Percentiles rank a stretch among this genome's conserved stretches.
These are phyloP conservation scores for Isaurus tuberculatus DNA, from an alignment of 92 coral and sea anemone genomes.

Conservation along the genomic window DNA sequence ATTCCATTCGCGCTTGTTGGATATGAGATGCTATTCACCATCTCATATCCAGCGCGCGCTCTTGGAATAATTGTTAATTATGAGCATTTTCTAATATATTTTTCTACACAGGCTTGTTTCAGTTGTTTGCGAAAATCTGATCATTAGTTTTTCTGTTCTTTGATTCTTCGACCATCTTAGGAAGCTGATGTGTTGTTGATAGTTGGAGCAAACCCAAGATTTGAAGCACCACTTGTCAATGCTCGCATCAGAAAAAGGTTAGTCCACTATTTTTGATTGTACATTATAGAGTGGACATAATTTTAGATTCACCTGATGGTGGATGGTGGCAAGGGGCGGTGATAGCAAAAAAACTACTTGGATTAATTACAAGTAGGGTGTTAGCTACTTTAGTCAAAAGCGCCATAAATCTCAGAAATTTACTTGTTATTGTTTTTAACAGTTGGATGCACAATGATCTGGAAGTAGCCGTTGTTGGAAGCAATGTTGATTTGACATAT, in stretches of 20 bases:
- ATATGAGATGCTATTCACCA: too few relatives aligned
- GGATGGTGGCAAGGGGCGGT: too few relatives aligned
- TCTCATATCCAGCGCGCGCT: too few relatives aligned
- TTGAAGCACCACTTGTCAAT: conserved; percentile 96
- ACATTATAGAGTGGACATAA: background rate
- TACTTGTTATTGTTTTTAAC: background rate
- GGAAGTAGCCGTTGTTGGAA: conserved; percentile 85
- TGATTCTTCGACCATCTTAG: conserved; percentile 40
- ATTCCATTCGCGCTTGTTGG: too few relatives aligned
- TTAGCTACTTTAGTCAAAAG: too few relatives aligned
- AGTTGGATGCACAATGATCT: conserved; percentile 99
- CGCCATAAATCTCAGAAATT: background rate
- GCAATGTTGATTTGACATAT: conserved; percentile 87
- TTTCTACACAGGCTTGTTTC: too few relatives aligned
- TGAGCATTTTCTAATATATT: too few relatives aligned
- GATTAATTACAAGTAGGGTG: too few relatives aligned
- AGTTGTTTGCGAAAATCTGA: background rate
- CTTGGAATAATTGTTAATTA: too few relatives aligned
- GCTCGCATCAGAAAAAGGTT: conserved; percentile 95
- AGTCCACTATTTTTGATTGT: background rate
- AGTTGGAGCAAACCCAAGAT: conserved; percentile 96
- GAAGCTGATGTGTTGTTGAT: conserved; percentile 96
- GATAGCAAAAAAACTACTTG: too few relatives aligned
- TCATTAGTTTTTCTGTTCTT: background rate
- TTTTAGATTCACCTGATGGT: background rate